These are phyloP conservation scores for Stenopsyche tienmushanensis DNA, from an alignment of 1,140 invertebrate species.

Conservation along the genomic window DNA sequence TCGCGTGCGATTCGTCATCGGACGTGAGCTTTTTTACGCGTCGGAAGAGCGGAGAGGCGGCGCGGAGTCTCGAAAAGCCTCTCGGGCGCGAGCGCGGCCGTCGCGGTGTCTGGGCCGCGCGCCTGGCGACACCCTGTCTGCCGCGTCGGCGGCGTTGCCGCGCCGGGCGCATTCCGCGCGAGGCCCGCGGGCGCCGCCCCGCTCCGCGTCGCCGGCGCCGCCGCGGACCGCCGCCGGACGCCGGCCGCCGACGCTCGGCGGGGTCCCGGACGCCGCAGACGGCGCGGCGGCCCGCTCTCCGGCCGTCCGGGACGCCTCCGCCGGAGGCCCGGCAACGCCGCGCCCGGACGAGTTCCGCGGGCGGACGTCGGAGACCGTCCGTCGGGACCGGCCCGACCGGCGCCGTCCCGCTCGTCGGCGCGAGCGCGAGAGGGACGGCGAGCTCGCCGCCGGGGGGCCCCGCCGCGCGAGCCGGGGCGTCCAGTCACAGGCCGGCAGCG, in stretches of 20 bases:
- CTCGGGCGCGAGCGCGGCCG: not conserved
- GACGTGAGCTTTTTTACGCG: too few relatives aligned
- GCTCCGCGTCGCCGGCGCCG: slow-evolving; percentile 12
- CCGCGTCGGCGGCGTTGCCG: slow-evolving; percentile 20
- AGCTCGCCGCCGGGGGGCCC: not conserved
- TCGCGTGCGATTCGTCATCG: too few relatives aligned
- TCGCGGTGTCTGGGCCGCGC: not conserved
- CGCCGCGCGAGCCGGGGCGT: not conserved
- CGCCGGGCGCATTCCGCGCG: not conserved
- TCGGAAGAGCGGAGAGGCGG: not conserved
- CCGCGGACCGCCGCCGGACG: not conserved
- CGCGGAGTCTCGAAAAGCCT: not conserved
- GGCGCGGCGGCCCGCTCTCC: not conserved
- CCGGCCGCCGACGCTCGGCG: slow-evolving; percentile 12
- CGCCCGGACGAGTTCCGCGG: too few relatives aligned
- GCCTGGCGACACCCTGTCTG: slow-evolving; percentile 25
- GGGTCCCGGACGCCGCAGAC: not conserved
- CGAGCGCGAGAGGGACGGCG: too few relatives aligned
- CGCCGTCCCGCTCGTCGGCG: too few relatives aligned
- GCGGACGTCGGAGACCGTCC: too few relatives aligned
- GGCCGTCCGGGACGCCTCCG: not conserved
- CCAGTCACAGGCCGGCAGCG: too few relatives aligned
- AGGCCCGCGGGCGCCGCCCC: not conserved
- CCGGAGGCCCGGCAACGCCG: slow-evolving; percentile 24
- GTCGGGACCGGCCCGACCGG: too few relatives aligned